Evolutionary conservation across 2,797 vertebrate species (phyloP).

Genomic region (Cottoperca gobio): DNA sequence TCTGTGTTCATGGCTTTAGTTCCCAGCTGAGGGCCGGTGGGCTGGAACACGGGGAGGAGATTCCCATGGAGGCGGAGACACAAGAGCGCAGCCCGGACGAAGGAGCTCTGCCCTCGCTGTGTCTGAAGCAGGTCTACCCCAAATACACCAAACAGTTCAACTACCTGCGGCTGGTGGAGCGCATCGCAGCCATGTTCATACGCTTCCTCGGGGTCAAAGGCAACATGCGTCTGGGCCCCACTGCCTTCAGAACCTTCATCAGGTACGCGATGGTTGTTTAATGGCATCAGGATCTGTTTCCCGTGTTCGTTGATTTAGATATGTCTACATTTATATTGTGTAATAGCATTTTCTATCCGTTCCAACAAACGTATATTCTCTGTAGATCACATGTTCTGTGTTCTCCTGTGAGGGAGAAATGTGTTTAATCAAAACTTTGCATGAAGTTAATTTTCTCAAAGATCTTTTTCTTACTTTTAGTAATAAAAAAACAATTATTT

Average conservation of each 20-base stretch:
- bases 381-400: too few relatives aligned
- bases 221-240: conserved; percentile 93
- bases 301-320: too few relatives aligned
- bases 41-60: conserved; percentile 67
- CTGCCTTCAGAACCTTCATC: conserved; percentile 94
- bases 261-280: too few relatives aligned
- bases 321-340: too few relatives aligned
- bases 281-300: too few relatives aligned
- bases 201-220: conserved; percentile 96
- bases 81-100: conserved; percentile 49
- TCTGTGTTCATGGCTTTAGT: conserved; percentile 57
- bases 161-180: conserved; percentile 91
- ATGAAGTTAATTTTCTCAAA: too few relatives aligned
- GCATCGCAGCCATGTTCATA: conserved; percentile 91
- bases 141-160: conserved; percentile 95
- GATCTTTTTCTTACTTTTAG: too few relatives aligned
- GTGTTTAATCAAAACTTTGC: too few relatives aligned
- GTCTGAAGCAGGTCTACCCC: conserved; percentile 96
- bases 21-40: conserved; percentile 51
- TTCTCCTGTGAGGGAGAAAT: too few relatives aligned
- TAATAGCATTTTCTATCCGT: too few relatives aligned
- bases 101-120: conserved; percentile 84
- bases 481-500: too few relatives aligned
- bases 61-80: conserved; percentile 41
- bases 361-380: too few relatives aligned